A percentile compares a stretch with the other conserved stretches of the same genome.
These are phyloP conservation scores for Chymomyza caudatula DNA, from an alignment of 2,888 invertebrate species.

Conservation along the genomic window DNA sequence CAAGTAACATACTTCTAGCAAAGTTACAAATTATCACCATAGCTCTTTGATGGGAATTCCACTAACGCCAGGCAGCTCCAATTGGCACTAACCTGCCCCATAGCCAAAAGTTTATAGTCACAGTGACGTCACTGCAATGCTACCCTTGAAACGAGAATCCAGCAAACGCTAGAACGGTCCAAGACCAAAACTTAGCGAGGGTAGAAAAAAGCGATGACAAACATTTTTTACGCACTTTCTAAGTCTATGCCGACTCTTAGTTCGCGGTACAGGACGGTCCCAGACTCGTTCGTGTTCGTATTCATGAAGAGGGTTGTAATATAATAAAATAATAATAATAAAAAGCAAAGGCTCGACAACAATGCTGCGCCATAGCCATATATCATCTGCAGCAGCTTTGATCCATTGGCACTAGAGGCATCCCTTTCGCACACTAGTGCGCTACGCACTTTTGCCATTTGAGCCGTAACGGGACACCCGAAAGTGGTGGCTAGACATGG, in stretches of 20 bases:
- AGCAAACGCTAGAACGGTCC: neutral
- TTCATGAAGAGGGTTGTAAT: constrained; percentile 55
- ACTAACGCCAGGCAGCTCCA: neutral
- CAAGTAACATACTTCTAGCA: neutral
- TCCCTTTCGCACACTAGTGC: neutral
- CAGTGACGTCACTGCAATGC: neutral
- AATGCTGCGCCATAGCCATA: constrained; percentile 18
- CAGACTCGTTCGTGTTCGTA: constrained; percentile 10
- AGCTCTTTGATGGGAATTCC: neutral
- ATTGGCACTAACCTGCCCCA: constrained; percentile 11
- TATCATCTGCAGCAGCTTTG: constrained; percentile 49
- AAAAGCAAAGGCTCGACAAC: constrained; percentile 36
- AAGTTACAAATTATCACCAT: neutral
- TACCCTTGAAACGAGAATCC: neutral
- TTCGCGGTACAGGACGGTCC: constrained; percentile 22
- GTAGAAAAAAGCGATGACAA: constrained; percentile 33
- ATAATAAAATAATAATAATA: constrained; percentile 66
- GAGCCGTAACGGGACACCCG: constrained; percentile 22
- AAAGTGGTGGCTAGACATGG: constrained; percentile 18
- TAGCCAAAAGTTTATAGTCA: neutral
- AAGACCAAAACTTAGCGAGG: neutral
- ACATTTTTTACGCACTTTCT: constrained; percentile 42
- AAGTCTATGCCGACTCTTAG: neutral
- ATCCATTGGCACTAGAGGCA: constrained; percentile 26
- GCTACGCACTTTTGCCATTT: constrained; percentile 17